Evolutionary conservation across 1,140 invertebrate species (phyloP).

Genomic region (Aphis gossypii): DNA sequence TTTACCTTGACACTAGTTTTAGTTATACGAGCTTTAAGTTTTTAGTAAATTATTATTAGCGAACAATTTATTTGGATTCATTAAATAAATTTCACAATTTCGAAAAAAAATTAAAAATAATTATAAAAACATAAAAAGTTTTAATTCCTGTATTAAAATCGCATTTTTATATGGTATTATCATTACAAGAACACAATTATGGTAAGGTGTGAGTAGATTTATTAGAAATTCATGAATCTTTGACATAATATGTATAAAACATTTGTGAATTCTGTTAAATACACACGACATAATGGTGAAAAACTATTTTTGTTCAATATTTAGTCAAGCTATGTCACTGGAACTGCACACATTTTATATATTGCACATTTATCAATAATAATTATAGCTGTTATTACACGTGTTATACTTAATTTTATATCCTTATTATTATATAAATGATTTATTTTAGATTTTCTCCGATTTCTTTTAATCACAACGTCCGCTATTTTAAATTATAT

Average conservation of each 20-base stretch:
- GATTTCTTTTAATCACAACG: not conserved
- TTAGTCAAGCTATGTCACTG: not conserved
- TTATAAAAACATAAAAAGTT: not conserved
- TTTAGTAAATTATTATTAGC: not conserved
- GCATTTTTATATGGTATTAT: not conserved
- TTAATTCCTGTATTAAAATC: not conserved
- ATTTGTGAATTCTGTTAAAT: not conserved
- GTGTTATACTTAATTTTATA: not conserved
- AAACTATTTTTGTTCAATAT: not conserved
- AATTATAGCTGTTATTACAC: not conserved
- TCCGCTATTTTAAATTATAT: not conserved
- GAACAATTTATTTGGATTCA: not conserved
- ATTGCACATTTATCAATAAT: not conserved
- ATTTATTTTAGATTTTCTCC: not conserved
- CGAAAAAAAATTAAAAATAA: not conserved
- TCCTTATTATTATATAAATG: not conserved
- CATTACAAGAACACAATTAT: not conserved
- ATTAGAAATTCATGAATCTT: not conserved
- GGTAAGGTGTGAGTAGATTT: not conserved
- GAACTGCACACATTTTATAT: not conserved
- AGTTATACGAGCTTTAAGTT: not conserved
- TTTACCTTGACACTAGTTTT: too few species aligned
- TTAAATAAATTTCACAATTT: not conserved
- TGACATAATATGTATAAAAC: not conserved
- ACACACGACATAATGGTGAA: not conserved